Conservation (phyloP, 2,797 vertebrate species). For the Hydrolagus colliei region DNA sequence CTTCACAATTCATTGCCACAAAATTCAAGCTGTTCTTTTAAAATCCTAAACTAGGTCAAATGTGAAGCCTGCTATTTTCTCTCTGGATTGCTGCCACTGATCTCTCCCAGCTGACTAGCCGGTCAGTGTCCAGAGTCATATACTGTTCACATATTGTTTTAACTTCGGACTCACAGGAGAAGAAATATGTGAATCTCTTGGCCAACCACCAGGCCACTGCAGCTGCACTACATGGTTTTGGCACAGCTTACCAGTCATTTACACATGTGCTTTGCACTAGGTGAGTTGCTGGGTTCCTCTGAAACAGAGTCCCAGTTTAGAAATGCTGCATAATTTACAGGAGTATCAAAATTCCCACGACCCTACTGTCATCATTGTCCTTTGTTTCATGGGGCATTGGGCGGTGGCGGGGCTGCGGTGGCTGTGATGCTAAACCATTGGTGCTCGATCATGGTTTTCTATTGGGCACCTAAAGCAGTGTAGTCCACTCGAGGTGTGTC, state of each 20-base stretch:
- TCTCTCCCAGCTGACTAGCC: conserved; percentile 40
- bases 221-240: neutral
- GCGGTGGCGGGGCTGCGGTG: neutral
- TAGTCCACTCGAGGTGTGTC: too few species aligned
- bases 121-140: neutral
- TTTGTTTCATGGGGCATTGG: neutral
- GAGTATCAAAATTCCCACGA: neutral
- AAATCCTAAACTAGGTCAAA: conserved; percentile 34
- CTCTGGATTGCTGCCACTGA: conserved; percentile 39
- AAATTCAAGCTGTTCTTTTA: neutral
- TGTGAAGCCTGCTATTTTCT: conserved; percentile 34
- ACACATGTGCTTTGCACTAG: neutral
- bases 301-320: neutral
- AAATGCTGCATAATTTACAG: neutral
- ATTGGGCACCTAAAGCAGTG: too few species aligned
- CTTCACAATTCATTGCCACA: neutral
- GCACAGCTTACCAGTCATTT: neutral
- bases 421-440: too few species aligned
- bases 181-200: neutral
- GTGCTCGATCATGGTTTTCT: too few species aligned
- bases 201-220: too few species aligned
- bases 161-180: neutral
- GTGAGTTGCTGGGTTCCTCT: too few species aligned
- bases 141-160: neutral
- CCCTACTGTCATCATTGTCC: neutral